Evolutionary conservation across 2,113 vertebrate species (phyloP).

Genomic region (Stigmatopora argus): DNA sequence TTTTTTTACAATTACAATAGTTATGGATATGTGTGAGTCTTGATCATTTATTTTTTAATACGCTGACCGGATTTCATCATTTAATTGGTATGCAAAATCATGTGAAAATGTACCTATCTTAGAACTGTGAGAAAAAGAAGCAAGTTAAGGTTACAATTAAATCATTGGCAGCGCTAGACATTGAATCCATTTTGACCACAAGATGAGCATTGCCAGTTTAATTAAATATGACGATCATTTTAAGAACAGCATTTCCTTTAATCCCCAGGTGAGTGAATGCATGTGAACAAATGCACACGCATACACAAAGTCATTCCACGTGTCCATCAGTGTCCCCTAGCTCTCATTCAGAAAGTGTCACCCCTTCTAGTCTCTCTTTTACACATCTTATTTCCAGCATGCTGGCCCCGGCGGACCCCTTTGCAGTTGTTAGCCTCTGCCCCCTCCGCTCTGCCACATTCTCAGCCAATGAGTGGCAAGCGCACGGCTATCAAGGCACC

Average conservation of each 20-base stretch:
- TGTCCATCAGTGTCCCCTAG: constrained; percentile 29
- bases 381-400: constrained; percentile 65
- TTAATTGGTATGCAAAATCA: no score
- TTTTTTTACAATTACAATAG: no score
- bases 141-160: no score
- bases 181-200: no score
- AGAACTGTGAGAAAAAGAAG: no score
- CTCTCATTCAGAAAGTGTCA: constrained; percentile 43
- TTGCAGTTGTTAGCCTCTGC: constrained; percentile 64
- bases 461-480: constrained; percentile 63
- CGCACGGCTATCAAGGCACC: constrained; percentile 45
- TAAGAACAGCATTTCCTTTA: neutral
- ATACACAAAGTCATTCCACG: neutral
- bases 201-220: neutral
- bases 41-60: no score
- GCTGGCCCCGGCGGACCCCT: constrained; percentile 37
- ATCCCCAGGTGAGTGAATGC: constrained; percentile 3
- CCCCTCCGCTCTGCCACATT: constrained; percentile 26
- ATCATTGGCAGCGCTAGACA: no score
- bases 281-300: constrained; percentile 16
- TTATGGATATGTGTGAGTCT: no score
- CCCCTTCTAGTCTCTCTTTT: constrained; percentile 37
- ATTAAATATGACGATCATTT: neutral
- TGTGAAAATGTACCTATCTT: no score
- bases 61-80: no score